Evolutionary conservation across 2,113 vertebrate species (phyloP), one percentile per base, ranked within the genome.

Genomic region (Microtus montanus): DNA sequence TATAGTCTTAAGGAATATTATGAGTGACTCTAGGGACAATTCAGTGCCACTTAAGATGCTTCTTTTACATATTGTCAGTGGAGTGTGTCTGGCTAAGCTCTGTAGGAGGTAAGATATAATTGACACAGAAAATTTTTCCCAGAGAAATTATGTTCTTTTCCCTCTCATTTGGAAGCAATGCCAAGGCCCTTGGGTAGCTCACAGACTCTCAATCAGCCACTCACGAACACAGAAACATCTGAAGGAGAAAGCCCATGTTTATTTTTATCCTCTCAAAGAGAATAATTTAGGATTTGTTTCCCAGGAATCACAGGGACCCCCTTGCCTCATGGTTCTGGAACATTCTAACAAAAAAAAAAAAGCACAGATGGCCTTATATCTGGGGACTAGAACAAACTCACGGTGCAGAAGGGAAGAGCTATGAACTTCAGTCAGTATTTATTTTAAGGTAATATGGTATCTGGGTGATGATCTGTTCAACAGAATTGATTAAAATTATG

Each of bases 51-150:
- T 94, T 97, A 90, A 97, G 33, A 87, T 93, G 88, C 77, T 95
- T 94, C 75, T 96, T 95, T 93, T 96, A 90, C 73, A 89, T 94
- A 93, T 70, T 92, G 77, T 95, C 88, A 85, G 0, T 93, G 75
- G 77, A 93, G 28, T 95, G 68, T 97, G 80, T 93, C 95, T 95
- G 33, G 84, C 54, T 92, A 71, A 24, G 79, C 94, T 94, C 97
- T 70, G 80, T 73, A 94, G 96, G 96, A 96, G 94, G 97, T 90
- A 93, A 93, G 90, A 95, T 86, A 96, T 97, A 97, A 97, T 97
- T 97, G 95, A 97, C 97, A 97, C 90, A 61, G 88, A 97, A 96
- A 94, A 92, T 96, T 95, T 95, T 96, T 95, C 64, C 41, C 78
- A 68, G 41, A 97, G 93, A 97, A 96, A 96, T 94, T 95, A 89